A percentile compares a stretch with the other conserved stretches of the same genome.
Evolutionary conservation across 2,113 vertebrate genomes (phyloP).

Genomic region (Amia ocellicauda): DNA sequence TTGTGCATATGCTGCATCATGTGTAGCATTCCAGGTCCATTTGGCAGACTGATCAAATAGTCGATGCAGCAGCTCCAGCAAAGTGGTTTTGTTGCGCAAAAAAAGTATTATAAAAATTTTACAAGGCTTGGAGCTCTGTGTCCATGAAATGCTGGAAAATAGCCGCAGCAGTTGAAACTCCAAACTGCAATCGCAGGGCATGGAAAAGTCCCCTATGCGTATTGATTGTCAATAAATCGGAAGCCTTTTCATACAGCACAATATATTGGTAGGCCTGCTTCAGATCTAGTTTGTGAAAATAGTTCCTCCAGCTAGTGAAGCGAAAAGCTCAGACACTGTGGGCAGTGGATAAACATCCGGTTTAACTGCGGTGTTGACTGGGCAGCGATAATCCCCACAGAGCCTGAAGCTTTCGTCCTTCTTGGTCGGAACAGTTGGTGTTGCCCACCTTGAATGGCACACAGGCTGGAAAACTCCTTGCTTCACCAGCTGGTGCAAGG

Average conservation of each 20-base stretch:
- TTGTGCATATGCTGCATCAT: background rate
- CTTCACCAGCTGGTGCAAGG: background rate
- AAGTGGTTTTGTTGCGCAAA: background rate
- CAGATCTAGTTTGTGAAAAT: slow-evolving; percentile 8
- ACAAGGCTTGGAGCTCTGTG: no score
- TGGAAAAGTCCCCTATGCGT: slow-evolving; percentile 9
- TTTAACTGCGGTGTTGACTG: slow-evolving; percentile 1
- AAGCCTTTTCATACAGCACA: background rate
- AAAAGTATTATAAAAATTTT: no score
- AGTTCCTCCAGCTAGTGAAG: slow-evolving; percentile 2
- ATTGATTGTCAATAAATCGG: slow-evolving; percentile 16
- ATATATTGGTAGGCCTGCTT: slow-evolving; percentile 15
- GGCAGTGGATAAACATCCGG: slow-evolving; percentile 2
- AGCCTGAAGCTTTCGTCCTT: background rate
- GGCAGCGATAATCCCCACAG: background rate
- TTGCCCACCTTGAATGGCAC: slow-evolving; percentile 6
- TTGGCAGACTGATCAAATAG: background rate
- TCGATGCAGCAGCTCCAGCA: background rate
- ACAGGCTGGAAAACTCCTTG: slow-evolving; percentile 11
- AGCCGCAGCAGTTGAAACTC: background rate
- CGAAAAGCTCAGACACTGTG: slow-evolving; percentile 5
- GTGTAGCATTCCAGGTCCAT: background rate
- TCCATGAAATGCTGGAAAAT: slow-evolving; percentile 21
- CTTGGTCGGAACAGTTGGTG: slow-evolving; percentile 9
- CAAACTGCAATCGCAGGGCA: background rate